Conservation (phyloP, 2,888 invertebrate species). For the Drosophila melanocephala region DNA sequence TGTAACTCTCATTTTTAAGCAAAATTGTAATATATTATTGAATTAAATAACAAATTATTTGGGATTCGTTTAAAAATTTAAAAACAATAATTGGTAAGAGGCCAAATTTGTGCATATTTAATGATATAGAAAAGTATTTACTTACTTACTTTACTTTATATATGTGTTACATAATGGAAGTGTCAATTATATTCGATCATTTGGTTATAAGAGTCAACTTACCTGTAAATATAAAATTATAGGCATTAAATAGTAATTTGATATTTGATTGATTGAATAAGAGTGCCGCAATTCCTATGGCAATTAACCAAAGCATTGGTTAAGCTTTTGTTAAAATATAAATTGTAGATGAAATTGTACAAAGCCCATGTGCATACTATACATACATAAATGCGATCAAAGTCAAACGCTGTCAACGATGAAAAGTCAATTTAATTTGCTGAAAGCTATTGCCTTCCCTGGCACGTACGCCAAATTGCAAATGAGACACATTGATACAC, state of each 20-base stretch:
- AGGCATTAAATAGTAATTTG: background rate
- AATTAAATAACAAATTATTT: slow-evolving; percentile 3
- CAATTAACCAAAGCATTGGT: background rate
- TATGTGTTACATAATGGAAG: background rate
- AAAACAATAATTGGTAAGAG: background rate
- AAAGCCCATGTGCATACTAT: background rate
- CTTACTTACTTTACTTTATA: slow-evolving; percentile 25
- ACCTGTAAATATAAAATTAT: slow-evolving; percentile 33
- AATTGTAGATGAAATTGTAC: slow-evolving; percentile 27
- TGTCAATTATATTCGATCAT: background rate
- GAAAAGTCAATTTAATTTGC: slow-evolving; percentile 74
- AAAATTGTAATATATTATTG: background rate
- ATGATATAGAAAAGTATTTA: background rate
- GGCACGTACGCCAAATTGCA: slow-evolving; percentile 72
- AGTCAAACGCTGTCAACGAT: slow-evolving; percentile 23
- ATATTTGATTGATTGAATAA: slow-evolving; percentile 2
- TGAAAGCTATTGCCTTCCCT: slow-evolving; percentile 63
- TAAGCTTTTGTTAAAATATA: slow-evolving; percentile 25
- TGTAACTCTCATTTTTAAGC: background rate
- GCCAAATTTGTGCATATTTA: background rate
- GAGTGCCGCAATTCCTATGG: background rate
- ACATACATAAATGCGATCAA: background rate
- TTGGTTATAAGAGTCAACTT: slow-evolving; percentile 28
- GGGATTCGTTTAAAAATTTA: background rate
- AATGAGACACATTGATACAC: slow-evolving; percentile 65